Evolutionary conservation across 2,113 vertebrate species (phyloP).

Genomic region (Hydrolagus affinis): DNA sequence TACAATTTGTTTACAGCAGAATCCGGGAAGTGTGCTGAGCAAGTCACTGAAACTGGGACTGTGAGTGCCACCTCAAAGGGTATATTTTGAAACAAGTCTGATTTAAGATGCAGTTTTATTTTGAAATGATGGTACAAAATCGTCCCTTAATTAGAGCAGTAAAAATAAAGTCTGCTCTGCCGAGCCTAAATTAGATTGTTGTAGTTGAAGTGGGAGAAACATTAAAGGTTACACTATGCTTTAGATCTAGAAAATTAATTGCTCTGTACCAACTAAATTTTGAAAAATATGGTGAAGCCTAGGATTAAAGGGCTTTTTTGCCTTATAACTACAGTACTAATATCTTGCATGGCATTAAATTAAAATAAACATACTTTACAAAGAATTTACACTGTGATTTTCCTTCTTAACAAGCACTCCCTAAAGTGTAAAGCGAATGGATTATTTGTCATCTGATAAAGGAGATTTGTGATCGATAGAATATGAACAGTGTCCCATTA

Average conservation of each 20-base stretch:
- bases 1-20: too few relatives aligned
- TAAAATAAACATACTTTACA: neutral
- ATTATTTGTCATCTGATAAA: slow-evolving; percentile 21
- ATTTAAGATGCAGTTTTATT: neutral
- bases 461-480: neutral
- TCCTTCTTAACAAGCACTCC: slow-evolving; percentile 16
- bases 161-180: neutral
- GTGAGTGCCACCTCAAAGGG: neutral
- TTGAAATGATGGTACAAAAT: neutral
- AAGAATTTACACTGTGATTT: slow-evolving; percentile 6
- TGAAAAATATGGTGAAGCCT: neutral
- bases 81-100: neutral
- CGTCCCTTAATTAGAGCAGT: neutral
- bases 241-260: slow-evolving; percentile 7
- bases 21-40: too few relatives aligned
- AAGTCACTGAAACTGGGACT: neutral
- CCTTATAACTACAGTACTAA: neutral
- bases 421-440: neutral
- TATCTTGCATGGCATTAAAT: neutral
- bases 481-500: neutral
- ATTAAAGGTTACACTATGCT: neutral
- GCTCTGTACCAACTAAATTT: neutral
- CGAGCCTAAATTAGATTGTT: neutral
- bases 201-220: neutral
- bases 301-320: neutral